Evolutionary conservation across 2,113 vertebrate species (phyloP).

Genomic region (Xiphorhynchus elegans): DNA sequence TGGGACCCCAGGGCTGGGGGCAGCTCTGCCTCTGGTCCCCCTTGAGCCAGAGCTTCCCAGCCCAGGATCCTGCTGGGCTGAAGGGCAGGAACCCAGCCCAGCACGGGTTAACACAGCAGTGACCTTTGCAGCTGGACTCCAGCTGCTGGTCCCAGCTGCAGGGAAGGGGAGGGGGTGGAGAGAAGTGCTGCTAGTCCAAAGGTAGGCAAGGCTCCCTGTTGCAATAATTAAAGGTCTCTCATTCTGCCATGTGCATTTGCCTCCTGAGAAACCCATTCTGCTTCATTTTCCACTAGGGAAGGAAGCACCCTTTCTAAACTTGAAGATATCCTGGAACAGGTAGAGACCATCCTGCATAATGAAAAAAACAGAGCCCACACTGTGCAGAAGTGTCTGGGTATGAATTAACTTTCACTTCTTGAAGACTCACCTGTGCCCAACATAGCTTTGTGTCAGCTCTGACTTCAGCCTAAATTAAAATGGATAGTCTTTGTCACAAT

Average conservation of each 20-base stretch:
- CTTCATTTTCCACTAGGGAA: not conserved
- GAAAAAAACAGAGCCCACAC: not conserved
- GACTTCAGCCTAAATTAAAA: not conserved
- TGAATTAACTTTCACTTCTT: not conserved
- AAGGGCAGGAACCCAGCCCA: not conserved
- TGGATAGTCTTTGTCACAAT: not conserved
- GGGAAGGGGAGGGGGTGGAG: not conserved
- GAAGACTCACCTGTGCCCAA: not conserved
- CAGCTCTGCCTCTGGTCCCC: no score
- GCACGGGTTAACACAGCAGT: not conserved
- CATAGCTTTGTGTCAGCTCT: not conserved
- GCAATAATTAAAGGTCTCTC: not conserved
- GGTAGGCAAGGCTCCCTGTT: not conserved
- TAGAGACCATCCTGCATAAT: not conserved
- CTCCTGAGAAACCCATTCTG: not conserved
- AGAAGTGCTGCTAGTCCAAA: not conserved
- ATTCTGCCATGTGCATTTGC: not conserved
- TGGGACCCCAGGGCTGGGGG: not conserved
- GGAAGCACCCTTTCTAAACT: not conserved
- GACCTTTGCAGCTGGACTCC: slow-evolving; percentile 18
- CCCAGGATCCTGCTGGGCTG: not conserved
- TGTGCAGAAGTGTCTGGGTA: not conserved
- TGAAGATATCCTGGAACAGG: not conserved
- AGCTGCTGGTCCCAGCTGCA: not conserved
- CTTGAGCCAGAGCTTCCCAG: not conserved